Evolutionary conservation across 2,113 vertebrate genomes (phyloP).

Genomic region (Scopus umbretta): DNA sequence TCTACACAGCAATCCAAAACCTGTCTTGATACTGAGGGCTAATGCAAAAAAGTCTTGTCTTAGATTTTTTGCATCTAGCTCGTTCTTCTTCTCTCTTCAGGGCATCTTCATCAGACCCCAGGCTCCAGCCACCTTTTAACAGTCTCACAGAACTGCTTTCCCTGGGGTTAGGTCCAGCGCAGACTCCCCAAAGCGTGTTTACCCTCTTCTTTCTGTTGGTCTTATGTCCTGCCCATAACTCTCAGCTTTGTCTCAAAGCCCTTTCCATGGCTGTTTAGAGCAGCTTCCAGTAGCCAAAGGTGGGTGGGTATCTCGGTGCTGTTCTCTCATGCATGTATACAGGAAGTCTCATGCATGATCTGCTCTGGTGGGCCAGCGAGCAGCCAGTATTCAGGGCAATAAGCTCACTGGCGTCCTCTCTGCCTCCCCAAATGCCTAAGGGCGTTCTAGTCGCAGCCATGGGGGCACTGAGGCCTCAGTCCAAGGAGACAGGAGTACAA

Average conservation of each 20-base stretch:
- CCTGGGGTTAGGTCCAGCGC: neutral
- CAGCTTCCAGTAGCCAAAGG: neutral
- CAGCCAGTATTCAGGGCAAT: neutral
- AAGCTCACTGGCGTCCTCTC: neutral
- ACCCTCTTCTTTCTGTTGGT: neutral
- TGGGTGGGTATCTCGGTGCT: neutral
- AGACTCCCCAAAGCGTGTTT: neutral
- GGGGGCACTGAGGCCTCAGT: neutral
- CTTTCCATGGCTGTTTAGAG: neutral
- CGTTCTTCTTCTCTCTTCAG: neutral
- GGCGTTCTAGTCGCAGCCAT: neutral
- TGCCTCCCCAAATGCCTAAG: neutral
- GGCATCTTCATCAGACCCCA: neutral
- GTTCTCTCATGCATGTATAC: neutral
- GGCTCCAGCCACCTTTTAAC: neutral
- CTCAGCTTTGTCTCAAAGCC: neutral
- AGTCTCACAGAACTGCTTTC: neutral
- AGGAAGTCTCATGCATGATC: neutral
- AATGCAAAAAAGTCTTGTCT: neutral
- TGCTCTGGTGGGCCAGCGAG: neutral
- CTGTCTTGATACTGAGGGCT: neutral
- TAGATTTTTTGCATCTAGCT: neutral
- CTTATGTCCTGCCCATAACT: neutral
- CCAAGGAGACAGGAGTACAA: neutral
- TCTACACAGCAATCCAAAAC: neutral